Evolutionary conservation across 2,113 vertebrate genomes (phyloP).

Genomic region (Potamarius usumacintae): DNA sequence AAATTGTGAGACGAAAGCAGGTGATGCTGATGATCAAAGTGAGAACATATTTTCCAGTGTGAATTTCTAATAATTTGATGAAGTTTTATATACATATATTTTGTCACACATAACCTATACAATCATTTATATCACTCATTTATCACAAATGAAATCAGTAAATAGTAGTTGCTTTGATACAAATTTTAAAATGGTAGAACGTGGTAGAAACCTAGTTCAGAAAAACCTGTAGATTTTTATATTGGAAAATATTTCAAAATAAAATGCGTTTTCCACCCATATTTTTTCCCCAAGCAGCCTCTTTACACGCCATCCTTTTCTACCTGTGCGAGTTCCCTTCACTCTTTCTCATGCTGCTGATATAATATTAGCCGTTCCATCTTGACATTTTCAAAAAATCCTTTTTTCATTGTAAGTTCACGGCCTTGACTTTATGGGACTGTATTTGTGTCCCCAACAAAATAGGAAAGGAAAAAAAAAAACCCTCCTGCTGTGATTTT

Average conservation of each 20-base stretch:
- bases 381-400: background rate
- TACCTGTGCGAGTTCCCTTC: background rate
- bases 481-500: background rate
- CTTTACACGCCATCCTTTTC: no score
- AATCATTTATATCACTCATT: background rate
- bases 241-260: background rate
- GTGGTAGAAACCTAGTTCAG: background rate
- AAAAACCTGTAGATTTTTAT: background rate
- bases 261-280: background rate
- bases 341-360: background rate
- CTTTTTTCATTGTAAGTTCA: background rate
- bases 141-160: background rate
- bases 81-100: background rate
- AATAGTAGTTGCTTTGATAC: background rate
- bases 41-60: background rate
- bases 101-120: background rate
- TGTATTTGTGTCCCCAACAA: background rate
- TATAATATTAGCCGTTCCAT: background rate
- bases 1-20: background rate
- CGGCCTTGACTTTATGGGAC: background rate
- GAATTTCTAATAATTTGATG: background rate
- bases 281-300: background rate
- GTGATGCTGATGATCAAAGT: background rate
- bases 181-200: background rate
- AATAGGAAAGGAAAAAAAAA: background rate